These are phyloP conservation scores for Sprattus sprattus DNA, from an alignment of 2,113 vertebrate genomes.

Conservation along the genomic window DNA sequence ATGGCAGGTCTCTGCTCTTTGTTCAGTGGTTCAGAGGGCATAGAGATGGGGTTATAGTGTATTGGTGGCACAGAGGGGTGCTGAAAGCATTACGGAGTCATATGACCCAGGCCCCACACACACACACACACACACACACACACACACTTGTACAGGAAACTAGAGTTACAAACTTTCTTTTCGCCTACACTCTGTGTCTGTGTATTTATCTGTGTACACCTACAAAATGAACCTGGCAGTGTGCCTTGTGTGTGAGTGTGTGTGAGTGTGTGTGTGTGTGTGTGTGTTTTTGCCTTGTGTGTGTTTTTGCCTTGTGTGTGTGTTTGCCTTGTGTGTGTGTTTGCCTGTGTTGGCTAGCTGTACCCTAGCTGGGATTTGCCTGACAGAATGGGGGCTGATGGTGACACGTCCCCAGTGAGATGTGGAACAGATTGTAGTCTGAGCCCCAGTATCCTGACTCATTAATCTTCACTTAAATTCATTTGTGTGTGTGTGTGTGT, in stretches of 20 bases:
- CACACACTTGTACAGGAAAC: slow-evolving; percentile 7
- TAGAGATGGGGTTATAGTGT: slow-evolving; percentile 15
- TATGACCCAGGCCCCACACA: slow-evolving; percentile 29
- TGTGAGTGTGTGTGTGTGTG: slow-evolving; percentile 3
- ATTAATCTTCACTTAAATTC: slow-evolving; percentile 75
- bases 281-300: not conserved
- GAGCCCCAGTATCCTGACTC: slow-evolving; percentile 68
- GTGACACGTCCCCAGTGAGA: slow-evolving; percentile 44
- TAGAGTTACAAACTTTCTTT: not conserved
- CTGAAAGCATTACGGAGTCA: slow-evolving; percentile 22
- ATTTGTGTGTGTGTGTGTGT: slow-evolving; percentile 44
- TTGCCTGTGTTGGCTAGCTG: not conserved
- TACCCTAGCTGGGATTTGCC: slow-evolving; percentile 28
- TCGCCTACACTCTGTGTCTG: not conserved
- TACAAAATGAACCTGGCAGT: not conserved
- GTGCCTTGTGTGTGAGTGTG: slow-evolving; percentile 8
- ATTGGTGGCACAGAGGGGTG: slow-evolving; percentile 17
- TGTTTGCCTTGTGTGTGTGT: slow-evolving; percentile 23
- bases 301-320: slow-evolving; percentile 21
- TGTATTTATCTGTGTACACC: not conserved
- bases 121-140: slow-evolving; percentile 7
- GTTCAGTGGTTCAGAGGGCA: slow-evolving; percentile 8
- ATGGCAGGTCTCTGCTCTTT: slow-evolving; percentile 31
- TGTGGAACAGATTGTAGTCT: slow-evolving; percentile 70
- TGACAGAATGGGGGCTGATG: slow-evolving; percentile 65